Conservation (phyloP, 2,888 invertebrate species). For the Dermolepida albohirtum region DNA sequence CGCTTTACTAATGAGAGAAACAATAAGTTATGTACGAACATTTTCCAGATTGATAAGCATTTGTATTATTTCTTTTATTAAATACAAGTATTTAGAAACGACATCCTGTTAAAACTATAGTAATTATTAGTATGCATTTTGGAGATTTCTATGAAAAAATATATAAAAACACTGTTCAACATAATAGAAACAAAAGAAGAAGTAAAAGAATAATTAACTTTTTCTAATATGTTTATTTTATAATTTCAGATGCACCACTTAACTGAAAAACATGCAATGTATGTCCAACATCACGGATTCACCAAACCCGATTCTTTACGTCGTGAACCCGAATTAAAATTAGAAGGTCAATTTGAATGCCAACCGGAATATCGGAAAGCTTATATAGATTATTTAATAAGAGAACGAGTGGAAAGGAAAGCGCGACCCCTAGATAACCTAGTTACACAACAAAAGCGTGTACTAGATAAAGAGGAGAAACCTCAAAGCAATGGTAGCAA, state of each 20-base stretch:
- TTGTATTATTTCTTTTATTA: too few species aligned
- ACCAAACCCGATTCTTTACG: constrained; percentile 48
- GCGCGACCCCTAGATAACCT: constrained; percentile 52
- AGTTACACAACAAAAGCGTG: constrained; percentile 37
- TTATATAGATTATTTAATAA: constrained; percentile 64
- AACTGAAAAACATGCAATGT: constrained; percentile 57
- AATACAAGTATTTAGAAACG: too few species aligned
- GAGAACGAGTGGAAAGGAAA: constrained; percentile 56
- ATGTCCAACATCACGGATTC: constrained; percentile 49
- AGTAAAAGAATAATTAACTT: too few species aligned
- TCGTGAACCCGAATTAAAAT: constrained; percentile 54
- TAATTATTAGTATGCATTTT: too few species aligned
- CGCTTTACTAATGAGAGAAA: too few species aligned
- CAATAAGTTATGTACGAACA: too few species aligned
- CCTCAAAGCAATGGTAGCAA: constrained; percentile 31
- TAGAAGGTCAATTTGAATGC: constrained; percentile 60
- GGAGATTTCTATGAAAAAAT: too few species aligned
- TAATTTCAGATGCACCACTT: constrained; percentile 54
- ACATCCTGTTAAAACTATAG: too few species aligned
- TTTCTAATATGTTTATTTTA: not conserved
- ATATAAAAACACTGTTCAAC: too few species aligned
- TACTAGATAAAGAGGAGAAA: constrained; percentile 41
- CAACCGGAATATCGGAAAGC: constrained; percentile 67
- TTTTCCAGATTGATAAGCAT: too few species aligned
- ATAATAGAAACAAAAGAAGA: too few species aligned